These are phyloP conservation scores for Lerema accius DNA, from an alignment of 1,140 invertebrate genomes.

Conservation along the genomic window DNA sequence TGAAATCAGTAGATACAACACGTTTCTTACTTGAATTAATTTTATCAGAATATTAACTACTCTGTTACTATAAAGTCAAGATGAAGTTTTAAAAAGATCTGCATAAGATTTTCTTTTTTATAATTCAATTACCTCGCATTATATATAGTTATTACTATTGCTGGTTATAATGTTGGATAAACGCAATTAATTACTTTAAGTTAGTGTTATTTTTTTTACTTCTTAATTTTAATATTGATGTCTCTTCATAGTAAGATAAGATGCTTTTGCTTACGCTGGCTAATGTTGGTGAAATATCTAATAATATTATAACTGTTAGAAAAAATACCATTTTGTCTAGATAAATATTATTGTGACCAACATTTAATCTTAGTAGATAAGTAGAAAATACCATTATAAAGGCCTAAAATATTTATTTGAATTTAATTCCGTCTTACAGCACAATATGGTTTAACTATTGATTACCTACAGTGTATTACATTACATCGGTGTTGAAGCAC, in stretches of 20 bases:
- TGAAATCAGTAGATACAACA: too few relatives aligned
- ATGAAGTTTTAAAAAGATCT: too few relatives aligned
- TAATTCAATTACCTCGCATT: too few relatives aligned
- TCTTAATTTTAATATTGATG: slow-evolving; percentile 1
- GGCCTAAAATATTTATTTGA: slow-evolving; percentile 17
- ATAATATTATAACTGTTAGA: slow-evolving; percentile 6
- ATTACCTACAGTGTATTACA: not conserved
- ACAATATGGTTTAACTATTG: not conserved
- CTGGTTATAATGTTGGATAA: not conserved
- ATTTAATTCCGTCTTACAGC: slow-evolving; percentile 13
- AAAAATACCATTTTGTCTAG: not conserved
- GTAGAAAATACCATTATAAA: not conserved
- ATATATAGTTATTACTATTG: too few relatives aligned
- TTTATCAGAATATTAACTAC: too few relatives aligned
- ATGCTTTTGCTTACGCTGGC: slow-evolving; percentile 1
- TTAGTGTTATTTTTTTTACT: not conserved
- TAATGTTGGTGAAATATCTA: not conserved
- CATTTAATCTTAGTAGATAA: slow-evolving; percentile 6
- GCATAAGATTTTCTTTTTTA: not conserved
- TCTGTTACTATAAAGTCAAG: too few relatives aligned
- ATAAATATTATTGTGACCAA: slow-evolving; percentile 14
- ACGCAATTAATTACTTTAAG: not conserved
- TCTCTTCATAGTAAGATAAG: not conserved
- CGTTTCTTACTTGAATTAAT: too few relatives aligned
- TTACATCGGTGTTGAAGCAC: not conserved